Percentiles rank a stretch among this genome's conserved stretches.
Evolutionary conservation across 1,140 invertebrate genomes (phyloP).

Genomic region (Nasonia vitripennis): DNA sequence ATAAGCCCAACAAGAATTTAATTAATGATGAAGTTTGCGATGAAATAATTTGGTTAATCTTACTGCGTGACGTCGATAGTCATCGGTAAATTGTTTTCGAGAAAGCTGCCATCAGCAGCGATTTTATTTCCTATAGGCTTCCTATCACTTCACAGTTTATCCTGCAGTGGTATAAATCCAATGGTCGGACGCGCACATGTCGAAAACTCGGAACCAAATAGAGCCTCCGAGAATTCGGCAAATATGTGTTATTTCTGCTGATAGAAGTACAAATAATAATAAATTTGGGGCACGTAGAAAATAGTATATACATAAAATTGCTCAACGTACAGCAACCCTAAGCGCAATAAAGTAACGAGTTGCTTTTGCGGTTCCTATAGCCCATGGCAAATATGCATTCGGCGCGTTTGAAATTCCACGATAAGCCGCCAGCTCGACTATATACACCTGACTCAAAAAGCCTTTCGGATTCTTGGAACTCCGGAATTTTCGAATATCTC

Average conservation of each 20-base stretch:
- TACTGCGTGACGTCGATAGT: too few species aligned
- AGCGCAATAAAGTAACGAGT: too few species aligned
- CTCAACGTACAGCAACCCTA: too few species aligned
- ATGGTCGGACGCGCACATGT: neutral
- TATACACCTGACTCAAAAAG: slow-evolving; percentile 4
- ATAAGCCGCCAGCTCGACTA: slow-evolving; percentile 12
- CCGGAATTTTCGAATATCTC: slow-evolving; percentile 31
- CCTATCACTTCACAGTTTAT: neutral
- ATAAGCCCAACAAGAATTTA: too few species aligned
- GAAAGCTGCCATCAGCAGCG: neutral
- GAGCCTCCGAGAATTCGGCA: neutral
- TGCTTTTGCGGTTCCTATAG: neutral
- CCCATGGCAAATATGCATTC: slow-evolving; percentile 20
- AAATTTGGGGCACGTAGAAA: too few species aligned
- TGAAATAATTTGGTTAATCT: too few species aligned
- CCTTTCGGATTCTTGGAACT: slow-evolving; percentile 12
- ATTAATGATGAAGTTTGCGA: neutral
- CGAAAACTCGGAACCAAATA: neutral
- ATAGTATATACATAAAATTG: too few species aligned
- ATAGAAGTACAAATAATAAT: too few species aligned
- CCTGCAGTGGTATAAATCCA: neutral
- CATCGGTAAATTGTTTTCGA: too few species aligned
- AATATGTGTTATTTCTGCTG: neutral
- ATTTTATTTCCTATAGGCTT: neutral
- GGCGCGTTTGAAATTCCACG: slow-evolving; percentile 23